These are phyloP conservation scores for Ommatoiulus sabulosus DNA, from an alignment of 2,888 invertebrate genomes.

Conservation along the genomic window DNA sequence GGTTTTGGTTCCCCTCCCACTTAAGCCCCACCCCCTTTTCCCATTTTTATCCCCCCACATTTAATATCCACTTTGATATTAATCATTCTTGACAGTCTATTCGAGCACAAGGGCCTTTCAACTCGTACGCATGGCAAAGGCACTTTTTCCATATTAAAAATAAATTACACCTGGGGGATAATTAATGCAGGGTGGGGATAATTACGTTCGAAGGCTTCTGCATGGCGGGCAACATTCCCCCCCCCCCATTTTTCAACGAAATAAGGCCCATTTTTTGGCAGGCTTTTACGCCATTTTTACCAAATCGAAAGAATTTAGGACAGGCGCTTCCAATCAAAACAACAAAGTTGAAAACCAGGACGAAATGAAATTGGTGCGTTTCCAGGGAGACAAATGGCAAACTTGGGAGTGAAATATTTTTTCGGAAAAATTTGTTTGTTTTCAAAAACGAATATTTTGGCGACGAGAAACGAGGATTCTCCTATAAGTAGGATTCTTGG, in stretches of 20 bases:
- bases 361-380: neutral
- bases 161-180: slow-evolving; percentile 48
- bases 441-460: neutral
- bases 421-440: neutral
- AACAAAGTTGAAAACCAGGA: neutral
- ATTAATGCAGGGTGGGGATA: slow-evolving; percentile 48
- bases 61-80: slow-evolving; percentile 48
- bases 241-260: neutral
- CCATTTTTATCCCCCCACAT: slow-evolving; percentile 1
- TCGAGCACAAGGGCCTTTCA: slow-evolving; percentile 42
- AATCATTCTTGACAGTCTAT: slow-evolving; percentile 47
- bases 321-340: neutral
- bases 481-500: too few species aligned
- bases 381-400: slow-evolving; percentile 23
- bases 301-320: neutral
- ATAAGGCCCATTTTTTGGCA: slow-evolving; percentile 30
- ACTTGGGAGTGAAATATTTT: neutral
- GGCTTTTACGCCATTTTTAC: neutral
- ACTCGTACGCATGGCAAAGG: slow-evolving; percentile 15
- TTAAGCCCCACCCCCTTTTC: neutral
- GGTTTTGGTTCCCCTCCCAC: neutral
- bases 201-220: slow-evolving; percentile 38
- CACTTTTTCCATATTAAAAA: slow-evolving; percentile 47
- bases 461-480: neutral
- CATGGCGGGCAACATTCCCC: neutral